Percentiles rank a stretch among this genome's conserved stretches.
These are phyloP conservation scores for Narcine bancroftii DNA, from an alignment of 2,113 vertebrate genomes.

Conservation along the genomic window DNA sequence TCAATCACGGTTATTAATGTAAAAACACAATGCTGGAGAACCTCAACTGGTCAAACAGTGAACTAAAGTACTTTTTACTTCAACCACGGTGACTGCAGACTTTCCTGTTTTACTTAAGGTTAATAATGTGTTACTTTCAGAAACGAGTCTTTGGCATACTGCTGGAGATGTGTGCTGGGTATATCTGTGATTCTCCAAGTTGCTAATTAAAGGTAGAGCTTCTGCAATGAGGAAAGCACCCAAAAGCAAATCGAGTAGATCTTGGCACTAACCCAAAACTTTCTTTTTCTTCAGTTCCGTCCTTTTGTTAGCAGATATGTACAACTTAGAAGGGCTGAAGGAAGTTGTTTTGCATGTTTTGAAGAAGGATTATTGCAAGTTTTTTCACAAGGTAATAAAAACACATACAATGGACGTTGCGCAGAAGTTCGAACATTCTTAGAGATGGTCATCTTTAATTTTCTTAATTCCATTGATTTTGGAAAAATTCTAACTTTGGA, in stretches of 20 bases:
- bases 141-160: neutral
- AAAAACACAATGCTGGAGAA: too few species aligned
- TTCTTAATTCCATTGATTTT: neutral
- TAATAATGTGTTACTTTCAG: neutral
- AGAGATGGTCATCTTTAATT: neutral
- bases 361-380: constrained; percentile 85
- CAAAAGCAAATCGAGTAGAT: neutral
- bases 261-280: neutral
- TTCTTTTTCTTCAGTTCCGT: constrained; percentile 62
- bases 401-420: neutral
- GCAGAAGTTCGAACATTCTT: neutral
- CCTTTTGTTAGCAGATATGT: constrained; percentile 80
- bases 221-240: neutral
- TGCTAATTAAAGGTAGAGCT: neutral
- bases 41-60: too few species aligned
- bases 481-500: neutral
- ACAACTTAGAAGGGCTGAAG: constrained; percentile 82
- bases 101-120: neutral
- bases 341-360: constrained; percentile 80
- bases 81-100: too few species aligned
- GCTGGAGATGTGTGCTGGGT: neutral
- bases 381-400: constrained; percentile 92
- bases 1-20: too few species aligned
- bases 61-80: too few species aligned
- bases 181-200: neutral